Conservation (phyloP, 2,888 invertebrate genomes). For the Magallana nippona region DNA sequence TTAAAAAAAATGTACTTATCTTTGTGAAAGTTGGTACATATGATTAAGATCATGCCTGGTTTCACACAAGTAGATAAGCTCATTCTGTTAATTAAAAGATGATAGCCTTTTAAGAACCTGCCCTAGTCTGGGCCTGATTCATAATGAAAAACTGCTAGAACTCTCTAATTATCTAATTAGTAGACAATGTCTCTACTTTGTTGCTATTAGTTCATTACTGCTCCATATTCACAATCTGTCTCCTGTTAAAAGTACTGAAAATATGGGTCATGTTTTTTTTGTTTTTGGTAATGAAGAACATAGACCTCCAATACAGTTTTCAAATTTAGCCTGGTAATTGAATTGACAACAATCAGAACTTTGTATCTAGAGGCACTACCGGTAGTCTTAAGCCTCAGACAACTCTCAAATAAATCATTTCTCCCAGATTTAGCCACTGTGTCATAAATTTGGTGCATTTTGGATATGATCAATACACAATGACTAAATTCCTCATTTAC, state of each 20-base stretch:
- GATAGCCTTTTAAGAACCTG: not conserved
- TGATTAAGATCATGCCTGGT: not conserved
- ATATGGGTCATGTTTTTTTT: not conserved
- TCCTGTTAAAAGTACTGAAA: not conserved
- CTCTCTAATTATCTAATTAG: not conserved
- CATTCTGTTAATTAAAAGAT: not conserved
- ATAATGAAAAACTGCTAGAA: not conserved
- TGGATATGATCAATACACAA: conserved; percentile 23
- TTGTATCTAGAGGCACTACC: not conserved
- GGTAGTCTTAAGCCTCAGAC: not conserved
- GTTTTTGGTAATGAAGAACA: not conserved
- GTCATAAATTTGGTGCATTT: not conserved
- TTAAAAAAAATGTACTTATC: too few species aligned
- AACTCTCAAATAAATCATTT: not conserved
- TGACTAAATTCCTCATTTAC: conserved; percentile 29
- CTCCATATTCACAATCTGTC: not conserved
- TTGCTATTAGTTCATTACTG: conserved; percentile 2
- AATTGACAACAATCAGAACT: conserved; percentile 19
- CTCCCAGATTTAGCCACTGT: conserved; percentile 1
- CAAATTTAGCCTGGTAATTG: conserved; percentile 20
- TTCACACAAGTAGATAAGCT: not conserved
- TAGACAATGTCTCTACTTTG: conserved; percentile 8
- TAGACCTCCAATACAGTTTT: conserved; percentile 13
- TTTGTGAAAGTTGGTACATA: not conserved
- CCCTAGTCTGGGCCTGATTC: not conserved